Conservation (phyloP, 2,888 invertebrate genomes). For the Polydrusus tereticollis region DNA sequence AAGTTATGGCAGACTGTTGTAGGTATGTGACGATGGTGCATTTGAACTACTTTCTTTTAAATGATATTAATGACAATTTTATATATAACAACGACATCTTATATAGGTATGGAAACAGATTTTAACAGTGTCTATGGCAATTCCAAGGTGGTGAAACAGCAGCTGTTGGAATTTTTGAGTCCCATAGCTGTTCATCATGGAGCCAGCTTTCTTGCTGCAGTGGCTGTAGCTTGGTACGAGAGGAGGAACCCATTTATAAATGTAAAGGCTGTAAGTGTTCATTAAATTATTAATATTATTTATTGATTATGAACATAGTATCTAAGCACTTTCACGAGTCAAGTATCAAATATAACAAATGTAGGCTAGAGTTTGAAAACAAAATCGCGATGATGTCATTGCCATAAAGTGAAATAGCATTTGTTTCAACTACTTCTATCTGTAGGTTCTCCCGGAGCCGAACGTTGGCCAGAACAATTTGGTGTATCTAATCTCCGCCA, state of each 20-base stretch:
- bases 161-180: conserved; percentile 84
- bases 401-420: no score
- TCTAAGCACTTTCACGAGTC: no score
- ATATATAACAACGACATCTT: no score
- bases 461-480: conserved; percentile 80
- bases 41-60: no score
- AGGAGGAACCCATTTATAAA: conserved; percentile 69
- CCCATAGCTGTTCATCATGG: conserved; percentile 88
- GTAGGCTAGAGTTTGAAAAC: no score
- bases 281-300: no score
- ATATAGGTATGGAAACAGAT: conserved; percentile 58
- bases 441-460: conserved; percentile 73
- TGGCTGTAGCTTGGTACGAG: conserved; percentile 90
- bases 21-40: conserved; percentile 57
- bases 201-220: conserved; percentile 82
- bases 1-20: conserved; percentile 82
- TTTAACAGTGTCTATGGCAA: conserved; percentile 72
- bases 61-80: no score
- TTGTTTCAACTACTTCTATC: not conserved
- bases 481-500: conserved; percentile 83
- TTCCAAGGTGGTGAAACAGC: conserved; percentile 80
- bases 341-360: no score
- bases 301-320: no score
- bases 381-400: no score
- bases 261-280: conserved; percentile 66